Percentiles rank a stretch among this genome's conserved stretches.
These are phyloP conservation scores for Forbesichthys papilliferus DNA, from an alignment of 2,113 vertebrate genomes.

Conservation along the genomic window DNA sequence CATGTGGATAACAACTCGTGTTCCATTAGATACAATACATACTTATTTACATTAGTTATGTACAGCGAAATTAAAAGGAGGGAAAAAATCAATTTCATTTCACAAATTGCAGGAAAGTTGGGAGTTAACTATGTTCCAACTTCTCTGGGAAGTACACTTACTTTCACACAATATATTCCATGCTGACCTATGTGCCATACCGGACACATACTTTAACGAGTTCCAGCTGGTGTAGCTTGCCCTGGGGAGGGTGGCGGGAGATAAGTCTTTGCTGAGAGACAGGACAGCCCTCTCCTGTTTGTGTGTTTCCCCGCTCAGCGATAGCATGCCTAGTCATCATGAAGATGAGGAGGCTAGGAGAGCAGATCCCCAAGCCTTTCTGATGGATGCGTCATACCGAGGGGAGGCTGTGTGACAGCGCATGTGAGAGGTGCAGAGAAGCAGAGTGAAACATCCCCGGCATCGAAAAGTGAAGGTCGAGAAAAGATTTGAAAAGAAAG, in stretches of 20 bases:
- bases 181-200: slow-evolving; percentile 54
- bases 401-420: slow-evolving; percentile 24
- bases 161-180: slow-evolving; percentile 25
- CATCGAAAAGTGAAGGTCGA: background rate
- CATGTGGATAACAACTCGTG: slow-evolving; percentile 20
- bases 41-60: background rate
- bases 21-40: slow-evolving; percentile 13
- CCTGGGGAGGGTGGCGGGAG: slow-evolving; percentile 58
- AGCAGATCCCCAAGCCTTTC: slow-evolving; percentile 12
- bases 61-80: too few species aligned
- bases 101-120: background rate
- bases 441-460: slow-evolving; percentile 44
- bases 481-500: slow-evolving; percentile 12
- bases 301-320: slow-evolving; percentile 1
- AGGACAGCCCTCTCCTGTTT: background rate
- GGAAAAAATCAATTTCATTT: slow-evolving; percentile 2
- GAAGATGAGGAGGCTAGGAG: slow-evolving; percentile 32
- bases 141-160: slow-evolving; percentile 22
- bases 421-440: slow-evolving; percentile 13
- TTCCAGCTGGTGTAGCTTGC: slow-evolving; percentile 66
- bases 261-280: slow-evolving; percentile 51
- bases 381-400: slow-evolving; percentile 32
- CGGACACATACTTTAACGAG: slow-evolving; percentile 59
- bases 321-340: slow-evolving; percentile 45
- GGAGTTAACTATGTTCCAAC: background rate